Conservation (phyloP, 1,140 invertebrate genomes). For the Apis cerana region DNA sequence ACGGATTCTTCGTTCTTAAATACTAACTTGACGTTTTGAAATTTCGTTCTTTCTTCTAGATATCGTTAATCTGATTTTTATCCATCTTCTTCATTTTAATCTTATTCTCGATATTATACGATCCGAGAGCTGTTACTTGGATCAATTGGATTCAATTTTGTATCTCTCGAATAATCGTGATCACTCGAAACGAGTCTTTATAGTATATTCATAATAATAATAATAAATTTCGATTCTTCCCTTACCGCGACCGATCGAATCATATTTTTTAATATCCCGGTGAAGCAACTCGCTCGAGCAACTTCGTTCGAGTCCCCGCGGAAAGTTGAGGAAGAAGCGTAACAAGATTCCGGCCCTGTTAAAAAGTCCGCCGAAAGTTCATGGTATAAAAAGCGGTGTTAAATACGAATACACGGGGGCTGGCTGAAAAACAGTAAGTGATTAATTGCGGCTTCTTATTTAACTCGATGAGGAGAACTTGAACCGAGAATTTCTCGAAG, state of each 20-base stretch:
- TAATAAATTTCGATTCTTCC: not conserved
- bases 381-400: slow-evolving; percentile 61
- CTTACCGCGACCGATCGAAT: not conserved
- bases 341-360: slow-evolving; percentile 69
- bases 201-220: too few species aligned
- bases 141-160: too few species aligned
- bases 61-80: too few species aligned
- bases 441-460: slow-evolving; percentile 66
- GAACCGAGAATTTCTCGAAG: slow-evolving; percentile 54
- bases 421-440: slow-evolving; percentile 64
- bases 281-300: slow-evolving; percentile 38
- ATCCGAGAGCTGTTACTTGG: too few species aligned
- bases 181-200: too few species aligned
- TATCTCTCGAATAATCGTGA: too few species aligned
- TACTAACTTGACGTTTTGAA: too few species aligned
- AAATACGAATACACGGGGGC: slow-evolving; percentile 57
- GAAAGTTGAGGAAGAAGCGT: slow-evolving; percentile 62
- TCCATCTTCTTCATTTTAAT: too few species aligned
- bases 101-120: too few species aligned
- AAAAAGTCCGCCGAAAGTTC: slow-evolving; percentile 66
- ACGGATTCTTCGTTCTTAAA: too few species aligned
- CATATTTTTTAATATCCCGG: slow-evolving; percentile 57
- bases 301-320: slow-evolving; percentile 17
- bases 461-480: slow-evolving; percentile 54
- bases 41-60: too few species aligned